Base-by-base conservation (phyloP, 2,797 vertebrate genomes). In the Ceryle rudis region DNA sequence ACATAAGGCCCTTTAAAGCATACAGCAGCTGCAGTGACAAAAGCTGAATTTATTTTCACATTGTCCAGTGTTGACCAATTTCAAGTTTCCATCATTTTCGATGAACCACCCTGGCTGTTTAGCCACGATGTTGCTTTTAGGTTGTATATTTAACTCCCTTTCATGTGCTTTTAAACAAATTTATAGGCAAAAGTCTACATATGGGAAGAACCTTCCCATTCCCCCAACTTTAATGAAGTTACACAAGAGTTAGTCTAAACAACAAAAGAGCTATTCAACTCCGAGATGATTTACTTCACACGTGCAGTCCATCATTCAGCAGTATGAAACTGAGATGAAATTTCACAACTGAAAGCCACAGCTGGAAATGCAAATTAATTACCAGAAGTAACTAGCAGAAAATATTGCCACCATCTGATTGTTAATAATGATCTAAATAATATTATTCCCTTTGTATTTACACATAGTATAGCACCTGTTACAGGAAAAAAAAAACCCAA, bases 401-500 rank as follows among this genome's bases (percentile, higher is more conserved):
- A 96, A 96, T 96, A 95, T 93, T 95, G 93, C 85, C 92, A 96
- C 94, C 74, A 86, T 95, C 94, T 96, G 95, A 95, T 94, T 91
- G 90, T 93, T 89, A 96, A 96, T 93, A 75, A 94, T 84, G 84
- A 93, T 87, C 82, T 86, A 97, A 93, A 93, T 66, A 86, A 86
- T 69, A 67, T 75, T 95, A 52, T 93, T 97, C 88, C 96, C 86
- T 98, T 97, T 92, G 82, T 97, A 97, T 97, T 97, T 98, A 98
- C 95, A 98, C 35, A 64, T 81, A 97, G 37, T 78, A 93, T 97
- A 98, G 98, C 98, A 98, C 98, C 98, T 96, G 88, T 97, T 96
- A 96, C 93, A 96, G 96, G 62, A 95, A 93, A 95, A 92, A 95
- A 92, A 92, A 94, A 82, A 3, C 1, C 75, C 83, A 97, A 96